Base-by-base conservation (phyloP, 2,797 vertebrate genomes). In the Macroramphosus scolopax region DNA sequence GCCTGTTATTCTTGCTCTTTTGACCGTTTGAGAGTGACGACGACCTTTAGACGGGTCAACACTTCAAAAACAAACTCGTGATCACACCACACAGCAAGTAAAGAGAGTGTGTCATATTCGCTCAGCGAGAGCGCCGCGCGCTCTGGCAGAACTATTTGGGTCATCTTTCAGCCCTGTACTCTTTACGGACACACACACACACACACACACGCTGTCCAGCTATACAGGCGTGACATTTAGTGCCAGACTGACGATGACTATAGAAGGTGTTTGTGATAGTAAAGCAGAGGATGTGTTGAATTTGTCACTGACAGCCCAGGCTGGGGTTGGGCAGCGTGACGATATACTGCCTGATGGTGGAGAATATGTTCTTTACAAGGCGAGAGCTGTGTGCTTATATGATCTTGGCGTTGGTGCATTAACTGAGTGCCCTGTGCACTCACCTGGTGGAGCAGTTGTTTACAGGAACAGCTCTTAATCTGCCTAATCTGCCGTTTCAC, bases 191-290 rank as follows among this genome's bases (percentile, higher is more conserved):
- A 44, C 40, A 28, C 17, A 20, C 26, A 28, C 13, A 30, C 16
- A 26, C 8, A 29, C 26, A 34, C 20, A 34, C 5, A 7, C 5
- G 32, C 17, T 18, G 6, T 17, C 11, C 35, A 10, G 48, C 33
- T 47, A 1, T 14, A 45, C 33, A 33, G 50, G 55, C 76, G 76
- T 62, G 62, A 65, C 52, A 76, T 65, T 40, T 59, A 26, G 38
- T 32, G 32, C 4, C 17, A 42, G 37, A 14, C 40, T 68, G 77
- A 62, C 58, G 70, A 68, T 68, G 1, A 52, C 16, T 6, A 29
- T 2, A 12, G 49, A 33, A 30, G 8, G 12, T 18, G 43, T 43
- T 45, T 17, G 17, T 25, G 60, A 50, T 8, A n/a, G 34, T 33
- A 48, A 35, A 50, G 33, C 34, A 11, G 17, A 14, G 9, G 3